Evolutionary conservation across 2,888 invertebrate species (phyloP).

Genomic region (Matsumyia berberina): DNA sequence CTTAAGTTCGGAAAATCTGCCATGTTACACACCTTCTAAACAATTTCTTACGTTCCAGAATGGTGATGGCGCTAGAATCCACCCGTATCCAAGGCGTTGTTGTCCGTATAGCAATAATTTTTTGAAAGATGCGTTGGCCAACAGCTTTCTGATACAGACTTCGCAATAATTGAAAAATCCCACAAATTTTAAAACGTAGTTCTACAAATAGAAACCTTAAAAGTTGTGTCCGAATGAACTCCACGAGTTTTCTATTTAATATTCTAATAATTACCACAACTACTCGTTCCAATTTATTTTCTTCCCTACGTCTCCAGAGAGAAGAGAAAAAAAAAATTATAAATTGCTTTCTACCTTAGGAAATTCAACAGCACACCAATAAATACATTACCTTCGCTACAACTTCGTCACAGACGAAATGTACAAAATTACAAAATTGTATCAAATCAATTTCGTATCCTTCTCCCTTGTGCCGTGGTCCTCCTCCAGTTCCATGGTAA

Average conservation of each 20-base stretch:
- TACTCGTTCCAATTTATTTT: not conserved
- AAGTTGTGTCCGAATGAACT: no score
- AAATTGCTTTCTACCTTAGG: slow-evolving; percentile 12
- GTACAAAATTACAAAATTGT: slow-evolving; percentile 44
- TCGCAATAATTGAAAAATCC: no score
- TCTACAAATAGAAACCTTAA: no score
- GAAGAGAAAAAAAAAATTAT: not conserved
- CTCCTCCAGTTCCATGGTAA: not conserved
- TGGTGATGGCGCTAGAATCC: no score
- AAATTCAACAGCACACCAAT: slow-evolving; percentile 44
- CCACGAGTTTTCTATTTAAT: not conserved
- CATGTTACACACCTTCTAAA: no score
- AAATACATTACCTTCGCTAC: slow-evolving; percentile 32
- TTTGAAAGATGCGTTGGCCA: no score
- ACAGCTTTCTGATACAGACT: no score
- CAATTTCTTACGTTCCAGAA: no score
- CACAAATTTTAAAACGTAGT: no score
- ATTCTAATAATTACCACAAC: not conserved
- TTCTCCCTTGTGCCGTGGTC: not conserved
- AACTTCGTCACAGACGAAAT: slow-evolving; percentile 29
- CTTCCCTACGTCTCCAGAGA: not conserved
- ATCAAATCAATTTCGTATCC: slow-evolving; percentile 46
- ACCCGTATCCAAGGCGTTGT: no score
- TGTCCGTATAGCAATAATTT: no score
- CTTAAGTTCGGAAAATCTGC: no score